Evolutionary conservation across 1,140 invertebrate species (phyloP).

Genomic region (Charaxes varanes): DNA sequence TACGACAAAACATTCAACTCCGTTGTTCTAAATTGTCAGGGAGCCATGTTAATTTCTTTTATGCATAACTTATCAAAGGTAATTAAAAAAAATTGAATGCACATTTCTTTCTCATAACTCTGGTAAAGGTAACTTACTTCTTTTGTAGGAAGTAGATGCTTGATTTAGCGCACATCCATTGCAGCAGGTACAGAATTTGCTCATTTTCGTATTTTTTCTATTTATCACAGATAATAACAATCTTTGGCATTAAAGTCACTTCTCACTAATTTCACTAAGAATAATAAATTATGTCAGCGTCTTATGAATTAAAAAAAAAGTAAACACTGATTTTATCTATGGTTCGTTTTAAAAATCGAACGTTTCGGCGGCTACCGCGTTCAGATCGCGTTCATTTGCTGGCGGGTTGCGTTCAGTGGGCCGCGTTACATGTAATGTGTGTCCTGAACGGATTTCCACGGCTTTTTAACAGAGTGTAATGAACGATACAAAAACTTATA

Average conservation of each 20-base stretch:
- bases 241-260: conserved; percentile 54
- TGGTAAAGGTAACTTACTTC: no score
- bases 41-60: no score
- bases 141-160: conserved; percentile 17
- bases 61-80: no score
- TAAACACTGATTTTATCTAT: conserved; percentile 25
- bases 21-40: no score
- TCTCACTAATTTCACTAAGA: conserved; percentile 20
- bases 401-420: conserved; percentile 54
- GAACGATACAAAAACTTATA: no score
- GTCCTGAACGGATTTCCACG: conserved; percentile 64
- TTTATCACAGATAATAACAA: conserved; percentile 53
- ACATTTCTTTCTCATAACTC: no score
- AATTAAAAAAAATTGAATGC: no score
- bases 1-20: no score
- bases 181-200: conserved; percentile 34
- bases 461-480: no score
- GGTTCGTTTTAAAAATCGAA: conserved; percentile 20
- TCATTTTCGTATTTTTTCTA: conserved; percentile 32
- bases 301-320: conserved; percentile 29
- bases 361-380: conserved; percentile 23
- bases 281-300: conserved; percentile 25
- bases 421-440: conserved; percentile 61
- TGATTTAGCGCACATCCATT: conserved; percentile 33
- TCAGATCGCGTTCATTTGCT: conserved; percentile 34